A percentile compares a stretch with the other conserved stretches of the same genome.
These are phyloP conservation scores for Hoplostethus atlanticus DNA, from an alignment of 2,797 vertebrate genomes.

Conservation along the genomic window DNA sequence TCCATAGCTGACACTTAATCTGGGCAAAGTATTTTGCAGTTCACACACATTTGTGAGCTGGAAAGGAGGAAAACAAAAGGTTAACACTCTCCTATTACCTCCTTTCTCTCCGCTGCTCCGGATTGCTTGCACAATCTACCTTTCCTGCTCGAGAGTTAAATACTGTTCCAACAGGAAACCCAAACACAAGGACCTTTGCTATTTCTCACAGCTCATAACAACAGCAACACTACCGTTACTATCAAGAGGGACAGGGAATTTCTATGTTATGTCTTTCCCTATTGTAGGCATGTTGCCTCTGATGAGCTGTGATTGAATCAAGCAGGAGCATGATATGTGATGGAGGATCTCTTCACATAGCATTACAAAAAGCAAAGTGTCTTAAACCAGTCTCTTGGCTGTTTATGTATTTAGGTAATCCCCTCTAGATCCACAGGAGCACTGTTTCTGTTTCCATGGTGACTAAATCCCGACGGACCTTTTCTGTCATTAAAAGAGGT, in stretches of 20 bases:
- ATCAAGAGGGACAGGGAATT: neutral
- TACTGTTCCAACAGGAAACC: constrained; percentile 7
- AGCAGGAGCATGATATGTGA: neutral
- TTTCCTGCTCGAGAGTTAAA: constrained; percentile 30
- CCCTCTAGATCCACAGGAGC: neutral
- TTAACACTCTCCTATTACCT: constrained; percentile 21
- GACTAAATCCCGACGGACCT: neutral
- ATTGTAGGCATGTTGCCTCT: neutral
- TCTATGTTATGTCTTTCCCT: neutral
- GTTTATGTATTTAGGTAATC: neutral
- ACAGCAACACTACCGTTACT: constrained; percentile 19
- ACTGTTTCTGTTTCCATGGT: neutral
- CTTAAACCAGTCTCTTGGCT: neutral
- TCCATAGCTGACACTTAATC: constrained; percentile 13
- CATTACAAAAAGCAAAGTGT: neutral
- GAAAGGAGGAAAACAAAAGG: constrained; percentile 7
- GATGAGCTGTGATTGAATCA: constrained; percentile 10
- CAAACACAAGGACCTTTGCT: neutral
- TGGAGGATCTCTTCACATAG: constrained; percentile 4
- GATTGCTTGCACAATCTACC: constrained; percentile 14
- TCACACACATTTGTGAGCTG: constrained; percentile 22
- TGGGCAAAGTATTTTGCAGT: neutral
- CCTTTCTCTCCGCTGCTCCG: constrained; percentile 4
- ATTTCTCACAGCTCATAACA: constrained; percentile 35
- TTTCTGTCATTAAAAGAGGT: constrained; percentile 1